Evolutionary conservation across 2,113 vertebrate genomes (phyloP), one percentile per base, ranked within the genome.

Genomic region (Melanerpes aurifrons): DNA sequence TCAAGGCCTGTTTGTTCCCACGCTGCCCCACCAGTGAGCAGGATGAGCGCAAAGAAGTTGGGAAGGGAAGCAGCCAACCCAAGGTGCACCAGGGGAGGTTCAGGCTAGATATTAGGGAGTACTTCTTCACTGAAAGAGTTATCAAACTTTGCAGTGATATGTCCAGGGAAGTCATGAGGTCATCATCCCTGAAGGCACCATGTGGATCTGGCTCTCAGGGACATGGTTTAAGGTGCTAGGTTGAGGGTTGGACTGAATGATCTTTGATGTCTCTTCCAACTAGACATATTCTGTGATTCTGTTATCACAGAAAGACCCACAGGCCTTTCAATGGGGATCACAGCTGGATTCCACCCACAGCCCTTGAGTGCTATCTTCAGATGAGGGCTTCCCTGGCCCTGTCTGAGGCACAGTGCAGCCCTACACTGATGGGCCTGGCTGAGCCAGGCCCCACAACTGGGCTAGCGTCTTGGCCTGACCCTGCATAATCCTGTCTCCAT

Each of bases 1-100:
- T 28, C 70, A 69, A 66, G 16, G 12, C 4, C 21, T 70, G 12
- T 7, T 62, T 48, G 48, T 80, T 68, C 22, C 15, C 15, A 24
- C 1, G 1, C 12, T 24, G 15, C 24, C 40, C 12, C 3, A 2
- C 6, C 11, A 57, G 15, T 1, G 0, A 73, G 14, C 4, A 62
- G 16, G 7, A 20, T 68, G 13, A 8, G 7, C 45, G 7, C 12
- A 11, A 76, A 47, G 15, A 64, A 56, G 0, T 9, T 75, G 29
- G 5, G 18, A 54, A 16, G 50, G 22, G 9, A 15, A 6, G 32
- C 3, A 73, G 7, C 22, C 45, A 32, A 69, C 9, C 9, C 4
- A 15, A 53, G 22, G 5, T 53, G 50, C 9, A 22, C 50, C 50
- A 24, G 50, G 12, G 6, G 50, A 53, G 50, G 50, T 53, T 53